These are phyloP conservation scores for Drosophila seclusa DNA, from an alignment of 2,888 invertebrate species.

Conservation along the genomic window DNA sequence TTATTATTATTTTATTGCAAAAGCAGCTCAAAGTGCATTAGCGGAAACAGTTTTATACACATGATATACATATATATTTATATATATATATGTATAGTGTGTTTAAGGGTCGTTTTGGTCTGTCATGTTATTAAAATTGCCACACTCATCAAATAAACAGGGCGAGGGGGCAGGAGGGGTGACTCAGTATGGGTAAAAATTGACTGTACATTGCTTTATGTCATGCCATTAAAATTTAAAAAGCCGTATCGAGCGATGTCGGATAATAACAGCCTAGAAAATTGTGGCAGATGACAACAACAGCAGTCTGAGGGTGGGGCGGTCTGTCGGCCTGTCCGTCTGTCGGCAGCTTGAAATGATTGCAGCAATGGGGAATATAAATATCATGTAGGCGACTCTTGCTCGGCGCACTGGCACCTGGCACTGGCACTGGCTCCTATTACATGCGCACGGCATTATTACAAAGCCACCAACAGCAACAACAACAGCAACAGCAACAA, in stretches of 20 bases:
- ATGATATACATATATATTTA: not conserved
- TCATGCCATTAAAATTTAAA: constrained; percentile 70
- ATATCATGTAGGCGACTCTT: constrained; percentile 66
- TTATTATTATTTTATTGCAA: constrained; percentile 5
- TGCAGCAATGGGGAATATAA: constrained; percentile 65
- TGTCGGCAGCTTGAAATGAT: constrained; percentile 54
- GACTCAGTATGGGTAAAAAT: constrained; percentile 19
- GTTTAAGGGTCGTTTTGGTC: constrained; percentile 16
- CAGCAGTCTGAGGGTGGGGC: constrained; percentile 14
- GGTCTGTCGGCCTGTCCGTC: not conserved
- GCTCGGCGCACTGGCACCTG: constrained; percentile 71
- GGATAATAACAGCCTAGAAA: constrained; percentile 74
- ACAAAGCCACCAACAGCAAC: constrained; percentile 62
- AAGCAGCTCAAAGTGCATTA: constrained; percentile 28
- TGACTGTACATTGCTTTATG: constrained; percentile 59
- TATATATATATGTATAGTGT: constrained; percentile 11
- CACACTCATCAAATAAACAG: constrained; percentile 12
- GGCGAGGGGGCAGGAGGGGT: not conserved
- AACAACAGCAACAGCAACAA: constrained; percentile 63
- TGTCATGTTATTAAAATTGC: constrained; percentile 33
- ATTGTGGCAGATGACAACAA: constrained; percentile 75
- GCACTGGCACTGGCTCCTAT: constrained; percentile 61
- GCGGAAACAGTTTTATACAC: constrained; percentile 31
- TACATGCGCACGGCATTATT: constrained; percentile 77
- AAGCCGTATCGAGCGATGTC: constrained; percentile 65